Percentiles rank a stretch among this genome's conserved stretches.
These are phyloP conservation scores for Latheticus oryzae DNA, from an alignment of 2,888 invertebrate genomes.

Conservation along the genomic window DNA sequence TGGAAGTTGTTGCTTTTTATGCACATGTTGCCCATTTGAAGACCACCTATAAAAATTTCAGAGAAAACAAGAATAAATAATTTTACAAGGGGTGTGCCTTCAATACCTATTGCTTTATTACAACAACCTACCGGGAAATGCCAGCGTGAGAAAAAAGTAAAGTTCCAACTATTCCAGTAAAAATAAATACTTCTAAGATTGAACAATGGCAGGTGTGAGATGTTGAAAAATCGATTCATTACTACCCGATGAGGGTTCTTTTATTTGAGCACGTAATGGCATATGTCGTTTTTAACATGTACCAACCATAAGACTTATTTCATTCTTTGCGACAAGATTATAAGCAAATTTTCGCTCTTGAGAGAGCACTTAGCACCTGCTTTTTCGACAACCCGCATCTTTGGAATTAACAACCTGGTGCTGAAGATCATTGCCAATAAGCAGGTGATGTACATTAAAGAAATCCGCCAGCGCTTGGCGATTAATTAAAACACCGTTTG, in stretches of 20 bases:
- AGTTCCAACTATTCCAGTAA: too few species aligned
- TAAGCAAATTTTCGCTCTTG: constrained; percentile 32
- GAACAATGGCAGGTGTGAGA: constrained; percentile 6
- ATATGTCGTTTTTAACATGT: constrained; percentile 12
- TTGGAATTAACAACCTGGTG: constrained; percentile 22
- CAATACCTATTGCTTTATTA: too few species aligned
- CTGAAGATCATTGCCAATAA: constrained; percentile 25
- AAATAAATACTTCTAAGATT: too few species aligned
- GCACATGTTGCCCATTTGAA: constrained; percentile 37
- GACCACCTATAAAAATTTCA: constrained; percentile 7
- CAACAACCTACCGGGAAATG: too few species aligned
- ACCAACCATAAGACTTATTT: neutral
- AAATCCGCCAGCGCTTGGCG: constrained; percentile 22
- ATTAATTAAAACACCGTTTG: constrained; percentile 15
- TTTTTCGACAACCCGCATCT: constrained; percentile 38
- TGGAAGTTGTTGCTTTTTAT: constrained; percentile 21
- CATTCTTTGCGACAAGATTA: constrained; percentile 14
- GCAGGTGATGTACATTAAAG: constrained; percentile 33
- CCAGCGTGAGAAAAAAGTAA: too few species aligned
- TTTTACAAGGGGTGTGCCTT: too few species aligned
- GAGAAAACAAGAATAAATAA: neutral
- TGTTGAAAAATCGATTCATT: neutral
- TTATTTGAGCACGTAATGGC: constrained; percentile 2
- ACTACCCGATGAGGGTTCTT: neutral
- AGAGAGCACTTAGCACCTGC: constrained; percentile 32